Evolutionary conservation across 2,113 vertebrate genomes (phyloP).

Genomic region (Megaceryle torquata): DNA sequence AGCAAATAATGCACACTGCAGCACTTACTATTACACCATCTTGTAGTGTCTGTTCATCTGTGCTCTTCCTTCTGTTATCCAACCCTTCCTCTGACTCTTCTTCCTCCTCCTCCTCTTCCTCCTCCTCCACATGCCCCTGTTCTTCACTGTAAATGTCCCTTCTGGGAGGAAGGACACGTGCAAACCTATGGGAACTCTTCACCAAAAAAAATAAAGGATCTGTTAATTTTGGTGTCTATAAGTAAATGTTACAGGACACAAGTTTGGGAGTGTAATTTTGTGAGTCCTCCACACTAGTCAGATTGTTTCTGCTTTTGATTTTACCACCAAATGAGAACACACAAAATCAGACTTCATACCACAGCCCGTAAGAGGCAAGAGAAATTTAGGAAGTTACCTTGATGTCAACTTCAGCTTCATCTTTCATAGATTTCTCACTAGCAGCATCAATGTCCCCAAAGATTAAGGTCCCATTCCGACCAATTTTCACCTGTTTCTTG

Average conservation of each 20-base stretch:
- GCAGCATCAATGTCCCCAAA: conserved; percentile 85
- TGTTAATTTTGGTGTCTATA: conserved; percentile 5
- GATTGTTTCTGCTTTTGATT: neutral
- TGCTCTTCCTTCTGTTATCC: conserved; percentile 73
- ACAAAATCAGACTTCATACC: neutral
- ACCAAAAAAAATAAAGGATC: conserved; percentile 22
- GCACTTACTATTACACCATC: conserved; percentile 81
- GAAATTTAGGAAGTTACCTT: conserved; percentile 68
- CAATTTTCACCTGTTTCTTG: conserved; percentile 96
- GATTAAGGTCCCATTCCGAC: conserved; percentile 87
- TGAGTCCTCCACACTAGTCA: neutral
- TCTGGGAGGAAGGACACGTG: conserved; percentile 74
- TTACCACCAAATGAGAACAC: neutral
- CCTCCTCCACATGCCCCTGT: conserved; percentile 58
- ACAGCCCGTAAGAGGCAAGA: neutral
- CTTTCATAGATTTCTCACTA: conserved; percentile 76
- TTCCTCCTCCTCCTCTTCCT: conserved; percentile 67
- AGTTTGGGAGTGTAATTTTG: neutral
- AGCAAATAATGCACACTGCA: neutral
- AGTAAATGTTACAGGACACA: neutral
- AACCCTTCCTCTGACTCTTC: conserved; percentile 72
- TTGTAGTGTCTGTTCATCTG: conserved; percentile 73
- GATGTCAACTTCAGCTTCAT: conserved; percentile 88
- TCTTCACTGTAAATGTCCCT: conserved; percentile 75
- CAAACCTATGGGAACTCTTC: conserved; percentile 82